Base-by-base conservation (phyloP, 2,888 invertebrate species). In the Coronaproctus castanopsis region DNA sequence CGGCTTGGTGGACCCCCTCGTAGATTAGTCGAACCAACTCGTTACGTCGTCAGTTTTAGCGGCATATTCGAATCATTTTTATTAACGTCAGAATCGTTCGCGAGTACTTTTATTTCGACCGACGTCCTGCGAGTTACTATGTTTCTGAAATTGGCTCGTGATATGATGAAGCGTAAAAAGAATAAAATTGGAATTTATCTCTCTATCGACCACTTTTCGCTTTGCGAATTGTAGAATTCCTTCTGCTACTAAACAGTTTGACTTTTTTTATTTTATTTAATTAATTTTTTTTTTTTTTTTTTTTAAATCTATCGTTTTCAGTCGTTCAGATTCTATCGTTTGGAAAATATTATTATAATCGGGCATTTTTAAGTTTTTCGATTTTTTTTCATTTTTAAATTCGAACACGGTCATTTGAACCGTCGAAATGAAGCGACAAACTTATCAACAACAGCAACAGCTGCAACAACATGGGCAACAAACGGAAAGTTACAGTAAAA, bases 71-170 rank as follows among this genome's bases (percentile, higher is more conserved):
- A n/a, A n/a, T n/a, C n/a, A n/a, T n/a, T n/a, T n/a, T n/a, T n/a
- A n/a, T n/a, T n/a, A n/a, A n/a, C n/a, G n/a, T n/a, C n/a, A n/a
- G n/a, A n/a, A n/a, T n/a, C n/a, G n/a, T n/a, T n/a, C n/a, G n/a
- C n/a, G n/a, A n/a, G n/a, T n/a, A n/a, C 48, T 55, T 36, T 59
- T 55, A 36, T 59, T 59, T 56, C 59, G 59, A 59, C 59, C 59
- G 59, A 59, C 59, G 59, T 59, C 59, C 59, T 55, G 58, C 36
- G 54, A 54, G n/a, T n/a, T n/a, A n/a, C n/a, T n/a, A n/a, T n/a
- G n/a, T n/a, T 14, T 8, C 36, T 36, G 14, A 36, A 36, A 36
- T n/a, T n/a, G n/a, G 36, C 36, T 36, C 36, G 36, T 36, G 36
- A 36, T 36, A 36, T 36, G 36, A 36, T 36, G 36, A 36, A 36